Evolutionary conservation across 2,113 vertebrate genomes (phyloP).

Genomic region (Maccullochella peelii): DNA sequence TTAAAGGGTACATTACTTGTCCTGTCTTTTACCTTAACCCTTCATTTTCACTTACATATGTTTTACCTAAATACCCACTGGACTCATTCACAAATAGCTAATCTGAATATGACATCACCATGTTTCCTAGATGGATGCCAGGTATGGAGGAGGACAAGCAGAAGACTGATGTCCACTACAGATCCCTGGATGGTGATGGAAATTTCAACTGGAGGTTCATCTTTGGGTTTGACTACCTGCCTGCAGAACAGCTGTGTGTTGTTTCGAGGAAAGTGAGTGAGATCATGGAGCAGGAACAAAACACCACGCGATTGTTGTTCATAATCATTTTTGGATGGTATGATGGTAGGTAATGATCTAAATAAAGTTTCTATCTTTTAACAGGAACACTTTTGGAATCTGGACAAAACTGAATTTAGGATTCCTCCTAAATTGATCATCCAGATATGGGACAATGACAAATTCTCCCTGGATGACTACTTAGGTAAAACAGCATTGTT

Average conservation of each 20-base stretch:
- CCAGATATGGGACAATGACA: conserved; percentile 99
- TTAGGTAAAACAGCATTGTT: conserved; percentile 85
- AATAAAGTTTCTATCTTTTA: conserved; percentile 32
- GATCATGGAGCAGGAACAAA: not conserved
- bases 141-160: conserved; percentile 97
- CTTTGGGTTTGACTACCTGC: conserved; percentile 96
- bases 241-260: conserved; percentile 93
- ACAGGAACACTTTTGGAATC: conserved; percentile 98
- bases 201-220: conserved; percentile 99
- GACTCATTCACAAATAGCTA: not conserved
- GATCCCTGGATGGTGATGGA: conserved; percentile 96
- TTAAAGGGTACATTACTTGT: conserved; percentile 90
- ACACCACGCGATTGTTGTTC: not conserved
- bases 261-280: conserved; percentile 92
- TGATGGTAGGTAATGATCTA: not conserved
- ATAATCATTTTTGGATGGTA: not conserved
- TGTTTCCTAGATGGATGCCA: conserved; percentile 92
- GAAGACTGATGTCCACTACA: conserved; percentile 98
- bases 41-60: not conserved
- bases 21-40: not conserved
- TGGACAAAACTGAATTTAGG: conserved; percentile 96
- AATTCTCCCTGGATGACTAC: conserved; percentile 98
- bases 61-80: not conserved
- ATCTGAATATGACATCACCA: not conserved
- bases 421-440: conserved; percentile 92